These are phyloP conservation scores for Diaphora mendica DNA, from an alignment of 2,888 invertebrate genomes.

Conservation along the genomic window DNA sequence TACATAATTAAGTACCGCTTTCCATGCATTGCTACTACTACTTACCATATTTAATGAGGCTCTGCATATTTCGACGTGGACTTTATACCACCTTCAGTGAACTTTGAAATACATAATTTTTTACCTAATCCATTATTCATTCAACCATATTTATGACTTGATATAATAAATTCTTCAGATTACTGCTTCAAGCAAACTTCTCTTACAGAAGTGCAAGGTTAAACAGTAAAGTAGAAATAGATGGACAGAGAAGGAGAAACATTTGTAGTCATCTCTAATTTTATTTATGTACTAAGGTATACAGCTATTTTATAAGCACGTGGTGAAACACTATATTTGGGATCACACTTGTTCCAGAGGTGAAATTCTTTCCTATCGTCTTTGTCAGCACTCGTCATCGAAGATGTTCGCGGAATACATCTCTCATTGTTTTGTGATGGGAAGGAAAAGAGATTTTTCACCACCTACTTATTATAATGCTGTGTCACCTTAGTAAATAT, in stretches of 20 bases:
- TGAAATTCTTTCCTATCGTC: no score
- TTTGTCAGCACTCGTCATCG: no score
- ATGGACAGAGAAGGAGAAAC: no score
- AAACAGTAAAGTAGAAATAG: background rate
- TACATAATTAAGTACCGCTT: slow-evolving; percentile 44
- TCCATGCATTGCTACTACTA: slow-evolving; percentile 30
- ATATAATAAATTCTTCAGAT: slow-evolving; percentile 32
- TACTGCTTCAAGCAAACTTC: background rate
- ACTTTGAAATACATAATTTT: slow-evolving; percentile 40
- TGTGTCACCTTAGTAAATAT: no score
- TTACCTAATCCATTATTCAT: slow-evolving; percentile 37
- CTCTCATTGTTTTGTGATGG: no score
- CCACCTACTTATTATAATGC: no score
- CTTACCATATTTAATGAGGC: slow-evolving; percentile 40
- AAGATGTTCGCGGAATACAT: no score
- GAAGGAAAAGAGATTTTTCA: no score
- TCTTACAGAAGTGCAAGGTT: slow-evolving; percentile 6
- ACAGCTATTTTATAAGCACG: no score
- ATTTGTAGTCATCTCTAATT: background rate
- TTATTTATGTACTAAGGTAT: background rate
- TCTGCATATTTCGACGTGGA: slow-evolving; percentile 32
- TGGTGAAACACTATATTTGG: no score
- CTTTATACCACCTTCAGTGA: slow-evolving; percentile 25
- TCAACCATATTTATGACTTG: slow-evolving; percentile 55
- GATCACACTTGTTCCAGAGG: no score